Base-by-base conservation (phyloP, 2,888 invertebrate species). In the Alitta virens region DNA sequence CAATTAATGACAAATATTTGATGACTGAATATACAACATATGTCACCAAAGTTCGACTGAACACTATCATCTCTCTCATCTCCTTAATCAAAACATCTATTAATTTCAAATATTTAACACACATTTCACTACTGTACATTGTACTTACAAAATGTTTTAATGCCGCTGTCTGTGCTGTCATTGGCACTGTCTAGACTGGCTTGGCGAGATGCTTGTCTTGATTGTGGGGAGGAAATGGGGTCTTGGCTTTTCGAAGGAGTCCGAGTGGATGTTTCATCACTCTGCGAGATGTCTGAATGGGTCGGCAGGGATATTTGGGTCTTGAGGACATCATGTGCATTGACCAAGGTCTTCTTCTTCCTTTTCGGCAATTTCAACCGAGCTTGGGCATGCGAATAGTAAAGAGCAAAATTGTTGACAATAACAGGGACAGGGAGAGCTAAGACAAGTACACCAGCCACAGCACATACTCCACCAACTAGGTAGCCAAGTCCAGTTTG, bases 371-470 rank as follows among this genome's bases (percentile, higher is more conserved):
- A 68, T 65, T 78, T 79, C 24, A 75, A 58, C 51, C 71, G 66
- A n/a, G 80, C 80, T 63, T 79, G 78, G 2, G 78, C 79, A 63
- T 80, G 80, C 2, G 76, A 74, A 62, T 80, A 80, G 65, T 78
- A 80, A 24, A 79, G 66, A 3, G 80, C 76, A 63, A 79, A 79
- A 67, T 80, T 79, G 65, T 75, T 79, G 27, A 79, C 79, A 53
- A 79, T 78, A 25, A 79, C 77, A 2, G 80, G 79, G 21, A 79
- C 79, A 14, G 80, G 79, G 53, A 80, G 72, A 12, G 79, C 77
- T 56, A 80, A 66, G 69, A 78, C 78, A 26, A 80, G 72, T 16
- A 80, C 74, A 43, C 80, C 80, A 52, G 75, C 72, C 1, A 79
- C 71, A 9, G 79, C 77, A 66, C 78, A 79, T 21, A 76, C 67